These are phyloP conservation scores for Blastobasis lacticolella DNA, from an alignment of 2,888 invertebrate species.

Conservation along the genomic window DNA sequence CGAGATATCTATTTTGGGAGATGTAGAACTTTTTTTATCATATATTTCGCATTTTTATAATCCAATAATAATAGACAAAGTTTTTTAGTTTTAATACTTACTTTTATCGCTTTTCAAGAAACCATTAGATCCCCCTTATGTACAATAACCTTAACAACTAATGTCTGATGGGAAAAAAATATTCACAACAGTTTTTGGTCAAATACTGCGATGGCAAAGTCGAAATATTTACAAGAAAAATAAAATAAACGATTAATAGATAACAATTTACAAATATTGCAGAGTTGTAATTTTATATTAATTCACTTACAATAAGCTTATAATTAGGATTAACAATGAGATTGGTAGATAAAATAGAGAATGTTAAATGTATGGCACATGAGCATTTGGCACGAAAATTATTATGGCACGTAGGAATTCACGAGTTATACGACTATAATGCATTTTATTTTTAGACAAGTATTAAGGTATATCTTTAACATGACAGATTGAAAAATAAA, in stretches of 20 bases:
- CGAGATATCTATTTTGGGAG: too few relatives aligned
- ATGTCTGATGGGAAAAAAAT: constrained; percentile 2
- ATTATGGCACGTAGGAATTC: constrained; percentile 31
- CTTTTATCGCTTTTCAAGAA: too few relatives aligned
- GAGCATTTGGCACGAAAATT: constrained; percentile 10
- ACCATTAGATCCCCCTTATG: too few relatives aligned
- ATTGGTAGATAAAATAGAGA: constrained; percentile 3
- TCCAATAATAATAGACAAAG: too few relatives aligned
- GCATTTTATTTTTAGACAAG: too few relatives aligned
- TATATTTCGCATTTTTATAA: too few relatives aligned
- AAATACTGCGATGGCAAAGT: constrained; percentile 49
- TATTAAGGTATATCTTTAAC: too few relatives aligned
- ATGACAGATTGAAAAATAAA: too few relatives aligned
- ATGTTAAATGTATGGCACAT: constrained; percentile 10
- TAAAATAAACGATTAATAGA: neutral
- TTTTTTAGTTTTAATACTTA: too few relatives aligned
- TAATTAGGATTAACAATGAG: neutral
- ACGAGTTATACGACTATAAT: constrained; percentile 3
- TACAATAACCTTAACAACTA: neutral
- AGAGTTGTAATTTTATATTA: constrained; percentile 8
- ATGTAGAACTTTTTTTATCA: too few relatives aligned
- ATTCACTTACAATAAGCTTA: too few relatives aligned
- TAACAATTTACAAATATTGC: constrained; percentile 24
- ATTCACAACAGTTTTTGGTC: constrained; percentile 52
- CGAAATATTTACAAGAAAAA: constrained; percentile 1